Evolutionary conservation across 1,140 invertebrate genomes (phyloP), one percentile per base, ranked within the genome.

Genomic region (Stenopsyche tienmushanensis): DNA sequence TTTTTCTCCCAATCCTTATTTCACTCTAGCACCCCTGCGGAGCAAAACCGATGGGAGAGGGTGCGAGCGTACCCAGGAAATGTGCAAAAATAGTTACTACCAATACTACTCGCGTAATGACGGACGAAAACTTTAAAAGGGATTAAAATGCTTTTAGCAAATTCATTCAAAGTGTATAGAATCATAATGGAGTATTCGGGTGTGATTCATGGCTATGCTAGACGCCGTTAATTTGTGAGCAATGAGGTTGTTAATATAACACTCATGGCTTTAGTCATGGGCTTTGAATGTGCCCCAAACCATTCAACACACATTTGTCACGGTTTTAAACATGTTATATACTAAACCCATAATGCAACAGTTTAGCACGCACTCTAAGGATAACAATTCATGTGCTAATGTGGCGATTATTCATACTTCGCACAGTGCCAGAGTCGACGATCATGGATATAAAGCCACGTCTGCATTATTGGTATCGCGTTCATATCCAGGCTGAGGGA

Each of bases 1-100:
- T 65, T 65, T 58, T 68, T 68, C 66, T 44, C 57, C 45, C 52
- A 29, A 59, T 63, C 65, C 64, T 52, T 66, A 69, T 66, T 69
- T 39, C 59, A 62, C 58, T 67, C n/a, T n/a, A 39, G 5, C 20
- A 52, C 26, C 8, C 20, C 26, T 20, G 21, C 21, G n/a, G 49
- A n/a, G 39, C 8, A n/a, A 41, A 41, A 8, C 8, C 39, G 39
- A 41, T 8, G 39, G 39, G 39, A n/a, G n/a, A n/a, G n/a, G n/a
- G n/a, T n/a, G n/a, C n/a, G n/a, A n/a, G n/a, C n/a, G n/a, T n/a
- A n/a, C n/a, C n/a, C n/a, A n/a, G n/a, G n/a, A n/a, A n/a, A n/a
- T n/a, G n/a, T n/a, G n/a, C n/a, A n/a, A n/a, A n/a, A n/a, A n/a
- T n/a, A n/a, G n/a, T n/a, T n/a, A n/a, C n/a, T n/a, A n/a, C n/a